Conservation (phyloP, 2,113 vertebrate species). For the Psammodynastes pulverulentus region DNA sequence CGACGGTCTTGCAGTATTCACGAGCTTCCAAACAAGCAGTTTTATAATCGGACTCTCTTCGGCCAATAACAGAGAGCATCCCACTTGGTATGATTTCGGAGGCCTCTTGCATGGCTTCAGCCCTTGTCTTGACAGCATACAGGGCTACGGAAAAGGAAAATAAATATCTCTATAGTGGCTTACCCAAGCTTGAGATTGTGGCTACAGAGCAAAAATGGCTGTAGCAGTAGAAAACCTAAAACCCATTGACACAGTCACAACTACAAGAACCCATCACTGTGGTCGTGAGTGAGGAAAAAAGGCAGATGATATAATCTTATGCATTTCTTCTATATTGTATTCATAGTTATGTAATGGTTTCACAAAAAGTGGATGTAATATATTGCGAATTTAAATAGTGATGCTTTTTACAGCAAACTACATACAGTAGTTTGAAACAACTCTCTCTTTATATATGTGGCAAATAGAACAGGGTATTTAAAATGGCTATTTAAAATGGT, state of each 20-base stretch:
- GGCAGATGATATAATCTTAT: not conserved
- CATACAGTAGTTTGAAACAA: not conserved
- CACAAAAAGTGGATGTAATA: not conserved
- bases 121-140: slow-evolving; percentile 86
- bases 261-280: not conserved
- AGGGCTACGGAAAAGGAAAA: slow-evolving; percentile 71
- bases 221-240: not conserved
- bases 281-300: not conserved
- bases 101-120: slow-evolving; percentile 91
- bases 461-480: not conserved
- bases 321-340: not conserved
- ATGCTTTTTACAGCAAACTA: not conserved
- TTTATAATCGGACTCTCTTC: slow-evolving; percentile 73
- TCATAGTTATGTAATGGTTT: not conserved
- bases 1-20: slow-evolving; percentile 80
- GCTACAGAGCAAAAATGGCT: not conserved
- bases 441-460: not conserved
- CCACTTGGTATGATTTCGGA: slow-evolving; percentile 82
- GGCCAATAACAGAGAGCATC: slow-evolving; percentile 87
- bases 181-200: not conserved
- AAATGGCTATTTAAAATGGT: no score
- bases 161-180: not conserved
- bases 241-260: not conserved
- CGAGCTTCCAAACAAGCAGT: slow-evolving; percentile 82
- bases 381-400: not conserved